phyloP scores from a whole-genome alignment of 2,113 vertebrate species.

The Eulemur rufifrons region DNA sequence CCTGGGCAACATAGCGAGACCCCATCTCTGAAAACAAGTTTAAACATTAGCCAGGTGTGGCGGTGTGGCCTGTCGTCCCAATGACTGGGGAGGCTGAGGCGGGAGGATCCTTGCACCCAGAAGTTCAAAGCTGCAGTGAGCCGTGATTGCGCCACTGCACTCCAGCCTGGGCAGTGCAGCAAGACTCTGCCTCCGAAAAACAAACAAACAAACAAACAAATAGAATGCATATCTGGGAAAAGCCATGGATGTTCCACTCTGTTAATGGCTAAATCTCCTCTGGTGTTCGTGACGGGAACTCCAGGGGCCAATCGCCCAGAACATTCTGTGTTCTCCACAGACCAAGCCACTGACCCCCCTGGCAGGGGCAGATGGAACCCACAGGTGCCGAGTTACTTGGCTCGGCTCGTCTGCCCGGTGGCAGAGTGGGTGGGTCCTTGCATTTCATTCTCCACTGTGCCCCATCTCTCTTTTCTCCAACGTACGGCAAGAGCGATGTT shows the following conservation, averaged over 20 bases:
- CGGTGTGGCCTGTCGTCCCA: too few species aligned
- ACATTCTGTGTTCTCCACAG: background rate
- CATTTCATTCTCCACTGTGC: background rate
- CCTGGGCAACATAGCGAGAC: too few species aligned
- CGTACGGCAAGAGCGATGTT: background rate
- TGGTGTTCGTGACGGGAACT: background rate
- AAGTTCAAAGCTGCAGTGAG: too few species aligned
- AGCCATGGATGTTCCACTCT: background rate
- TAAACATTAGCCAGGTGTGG: too few species aligned
- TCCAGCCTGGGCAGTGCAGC: too few species aligned
- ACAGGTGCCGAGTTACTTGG: background rate
- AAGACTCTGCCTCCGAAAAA: too few species aligned
- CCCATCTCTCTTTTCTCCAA: background rate
- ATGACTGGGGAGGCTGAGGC: too few species aligned
- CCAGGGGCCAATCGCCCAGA: background rate
- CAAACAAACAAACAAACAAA: too few species aligned
- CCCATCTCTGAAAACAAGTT: too few species aligned
- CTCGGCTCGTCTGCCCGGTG: background rate
- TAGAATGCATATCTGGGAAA: background rate
- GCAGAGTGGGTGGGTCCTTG: background rate
- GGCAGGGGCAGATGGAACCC: background rate
- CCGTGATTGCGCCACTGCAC: too few species aligned
- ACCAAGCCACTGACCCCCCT: background rate
- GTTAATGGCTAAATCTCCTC: background rate
- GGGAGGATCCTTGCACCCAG: too few species aligned